Percentiles rank a stretch among this genome's conserved stretches.
Evolutionary conservation across 2,888 invertebrate species (phyloP).

Genomic region (Ophion costatus): DNA sequence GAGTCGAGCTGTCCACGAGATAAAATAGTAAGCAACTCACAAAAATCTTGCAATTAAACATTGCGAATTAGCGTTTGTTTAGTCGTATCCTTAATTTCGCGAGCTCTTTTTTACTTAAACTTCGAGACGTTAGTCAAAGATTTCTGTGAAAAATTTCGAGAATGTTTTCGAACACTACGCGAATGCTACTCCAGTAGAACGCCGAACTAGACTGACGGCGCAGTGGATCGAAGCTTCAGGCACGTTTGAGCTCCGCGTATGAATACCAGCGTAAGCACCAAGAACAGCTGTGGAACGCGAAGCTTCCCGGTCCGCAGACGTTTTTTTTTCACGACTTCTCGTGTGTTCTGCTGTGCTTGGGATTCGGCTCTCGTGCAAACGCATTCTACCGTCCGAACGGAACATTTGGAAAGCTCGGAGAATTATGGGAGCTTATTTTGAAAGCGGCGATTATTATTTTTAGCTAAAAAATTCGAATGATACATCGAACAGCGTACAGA

Average conservation of each 20-base stretch:
- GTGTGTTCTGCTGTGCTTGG: not conserved
- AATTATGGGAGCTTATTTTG: no score
- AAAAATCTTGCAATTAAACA: constrained; percentile 2
- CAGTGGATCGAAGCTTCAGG: not conserved
- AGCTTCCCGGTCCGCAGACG: not conserved
- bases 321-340: not conserved
- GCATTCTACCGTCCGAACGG: not conserved
- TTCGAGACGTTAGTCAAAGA: not conserved
- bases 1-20: constrained; percentile 71
- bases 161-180: not conserved
- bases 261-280: not conserved
- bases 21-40: constrained; percentile 36
- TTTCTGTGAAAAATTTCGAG: not conserved
- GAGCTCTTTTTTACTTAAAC: not conserved
- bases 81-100: not conserved
- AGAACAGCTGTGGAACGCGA: not conserved
- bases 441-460: not conserved
- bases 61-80: not conserved
- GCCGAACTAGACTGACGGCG: not conserved
- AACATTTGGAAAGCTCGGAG: not conserved
- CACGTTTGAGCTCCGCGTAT: not conserved
- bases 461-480: not conserved
- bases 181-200: not conserved
- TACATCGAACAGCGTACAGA: not conserved
- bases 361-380: not conserved